A percentile compares a stretch with the other conserved stretches of the same genome.
Conservation (phyloP, 1,140 invertebrate species). For the Bombus consobrinus region DNA sequence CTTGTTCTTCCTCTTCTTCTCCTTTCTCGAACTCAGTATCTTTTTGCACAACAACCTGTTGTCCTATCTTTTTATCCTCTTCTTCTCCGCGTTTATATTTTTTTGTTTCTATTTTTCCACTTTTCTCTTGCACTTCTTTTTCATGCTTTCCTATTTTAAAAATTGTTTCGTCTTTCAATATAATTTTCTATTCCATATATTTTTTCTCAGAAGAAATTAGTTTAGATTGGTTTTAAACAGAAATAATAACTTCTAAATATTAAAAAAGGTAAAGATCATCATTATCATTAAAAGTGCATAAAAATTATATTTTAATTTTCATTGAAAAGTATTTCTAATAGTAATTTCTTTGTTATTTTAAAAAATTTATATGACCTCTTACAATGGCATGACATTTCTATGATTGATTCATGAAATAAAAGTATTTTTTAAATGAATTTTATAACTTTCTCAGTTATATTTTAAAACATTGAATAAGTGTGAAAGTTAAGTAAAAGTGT, state of each 20-base stretch:
- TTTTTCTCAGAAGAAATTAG: conserved; percentile 55
- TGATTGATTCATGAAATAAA: neutral
- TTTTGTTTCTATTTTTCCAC: conserved; percentile 63
- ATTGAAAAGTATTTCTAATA: neutral
- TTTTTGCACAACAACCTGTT: conserved; percentile 74
- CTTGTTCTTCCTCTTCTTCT: conserved; percentile 80
- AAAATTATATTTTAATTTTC: neutral
- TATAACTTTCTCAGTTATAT: neutral
- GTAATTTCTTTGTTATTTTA: neutral
- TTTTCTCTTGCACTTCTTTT: neutral
- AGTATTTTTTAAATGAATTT: neutral
- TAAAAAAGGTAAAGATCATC: conserved; percentile 40
- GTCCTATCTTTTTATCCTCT: conserved; percentile 73
- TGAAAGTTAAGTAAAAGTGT: neutral
- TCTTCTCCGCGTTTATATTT: conserved; percentile 69
- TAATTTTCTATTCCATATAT: conserved; percentile 73
- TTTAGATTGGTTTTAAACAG: conserved; percentile 44
- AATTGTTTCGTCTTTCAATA: neutral
- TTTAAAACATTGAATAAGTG: neutral
- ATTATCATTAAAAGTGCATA: neutral
- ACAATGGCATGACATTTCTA: neutral
- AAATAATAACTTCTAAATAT: conserved; percentile 39
- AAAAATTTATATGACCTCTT: neutral
- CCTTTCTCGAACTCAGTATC: neutral
- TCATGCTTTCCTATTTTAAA: neutral